These are phyloP conservation scores for Therioaphis trifolii DNA, from an alignment of 2,888 invertebrate species.

Conservation along the genomic window DNA sequence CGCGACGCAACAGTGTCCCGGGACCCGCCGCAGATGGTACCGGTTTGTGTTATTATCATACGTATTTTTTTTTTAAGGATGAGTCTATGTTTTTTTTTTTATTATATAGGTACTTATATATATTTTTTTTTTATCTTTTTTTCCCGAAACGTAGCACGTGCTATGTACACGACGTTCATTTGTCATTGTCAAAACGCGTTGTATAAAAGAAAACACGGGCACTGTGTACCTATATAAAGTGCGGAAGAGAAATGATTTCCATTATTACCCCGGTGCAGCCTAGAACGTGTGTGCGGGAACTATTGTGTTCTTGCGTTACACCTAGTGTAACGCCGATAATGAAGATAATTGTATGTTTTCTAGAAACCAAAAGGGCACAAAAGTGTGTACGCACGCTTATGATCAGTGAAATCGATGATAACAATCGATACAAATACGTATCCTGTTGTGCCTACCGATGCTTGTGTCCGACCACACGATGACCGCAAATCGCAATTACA, in stretches of 20 bases:
- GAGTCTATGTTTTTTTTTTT: too few relatives aligned
- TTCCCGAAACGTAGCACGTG: slow-evolving; percentile 26
- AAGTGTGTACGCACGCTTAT: background rate
- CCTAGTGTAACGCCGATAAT: slow-evolving; percentile 28
- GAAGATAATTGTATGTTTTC: slow-evolving; percentile 11
- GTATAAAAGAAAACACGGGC: background rate
- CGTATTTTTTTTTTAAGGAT: too few relatives aligned
- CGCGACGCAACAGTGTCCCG: slow-evolving; percentile 5
- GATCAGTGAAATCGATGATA: slow-evolving; percentile 31
- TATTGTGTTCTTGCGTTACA: slow-evolving; percentile 29
- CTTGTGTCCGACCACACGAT: background rate
- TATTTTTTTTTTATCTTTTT: background rate
- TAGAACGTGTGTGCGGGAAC: background rate
- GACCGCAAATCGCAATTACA: slow-evolving; percentile 17
- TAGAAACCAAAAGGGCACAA: background rate
- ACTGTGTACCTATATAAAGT: background rate
- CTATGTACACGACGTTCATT: slow-evolving; percentile 17
- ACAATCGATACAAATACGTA: background rate
- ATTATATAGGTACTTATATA: background rate
- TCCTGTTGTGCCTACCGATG: background rate
- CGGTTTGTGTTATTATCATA: slow-evolving; percentile 42
- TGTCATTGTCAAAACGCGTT: slow-evolving; percentile 39
- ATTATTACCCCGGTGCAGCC: background rate
- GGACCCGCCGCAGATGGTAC: slow-evolving; percentile 35
- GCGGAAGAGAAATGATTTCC: slow-evolving; percentile 45